Percentiles rank a stretch among this genome's conserved stretches.
Evolutionary conservation across 1,140 invertebrate species (phyloP).

Genomic region (Ceratosolen solmsi): DNA sequence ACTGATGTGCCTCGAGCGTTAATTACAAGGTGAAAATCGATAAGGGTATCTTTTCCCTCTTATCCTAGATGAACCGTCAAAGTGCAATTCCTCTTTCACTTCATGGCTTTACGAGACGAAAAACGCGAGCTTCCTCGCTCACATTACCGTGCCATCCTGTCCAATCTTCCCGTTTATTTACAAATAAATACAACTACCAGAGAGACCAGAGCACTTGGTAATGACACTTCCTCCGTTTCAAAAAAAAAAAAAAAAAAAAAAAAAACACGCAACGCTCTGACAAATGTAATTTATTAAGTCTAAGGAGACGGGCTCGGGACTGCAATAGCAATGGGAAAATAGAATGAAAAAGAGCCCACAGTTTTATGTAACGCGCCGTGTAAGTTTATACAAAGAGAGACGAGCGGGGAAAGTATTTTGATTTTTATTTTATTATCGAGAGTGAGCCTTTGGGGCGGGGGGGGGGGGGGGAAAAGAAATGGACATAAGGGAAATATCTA

Average conservation of each 20-base stretch:
- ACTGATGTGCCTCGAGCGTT: conserved; percentile 17
- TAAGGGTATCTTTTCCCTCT: conserved; percentile 3
- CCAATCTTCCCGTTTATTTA: conserved; percentile 10
- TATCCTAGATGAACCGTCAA: background rate
- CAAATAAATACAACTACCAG: background rate
- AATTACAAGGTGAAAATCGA: conserved; percentile 42
- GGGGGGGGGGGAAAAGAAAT: background rate
- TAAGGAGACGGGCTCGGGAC: background rate
- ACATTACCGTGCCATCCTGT: no score
- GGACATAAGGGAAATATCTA: background rate
- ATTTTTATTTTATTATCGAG: conserved; percentile 5
- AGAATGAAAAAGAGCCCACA: no score
- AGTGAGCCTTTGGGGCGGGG: background rate
- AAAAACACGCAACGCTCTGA: background rate
- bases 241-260: background rate
- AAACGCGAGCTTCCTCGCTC: background rate
- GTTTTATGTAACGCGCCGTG: background rate
- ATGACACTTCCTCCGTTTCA: conserved; percentile 40
- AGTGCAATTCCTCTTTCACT: background rate
- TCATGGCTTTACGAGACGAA: background rate
- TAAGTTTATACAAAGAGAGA: background rate
- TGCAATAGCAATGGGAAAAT: background rate
- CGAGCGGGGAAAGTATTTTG: background rate
- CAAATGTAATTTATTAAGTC: background rate
- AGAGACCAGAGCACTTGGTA: background rate